These are phyloP conservation scores for Argentina silus DNA, from an alignment of 2,797 vertebrate genomes.

Conservation along the genomic window DNA sequence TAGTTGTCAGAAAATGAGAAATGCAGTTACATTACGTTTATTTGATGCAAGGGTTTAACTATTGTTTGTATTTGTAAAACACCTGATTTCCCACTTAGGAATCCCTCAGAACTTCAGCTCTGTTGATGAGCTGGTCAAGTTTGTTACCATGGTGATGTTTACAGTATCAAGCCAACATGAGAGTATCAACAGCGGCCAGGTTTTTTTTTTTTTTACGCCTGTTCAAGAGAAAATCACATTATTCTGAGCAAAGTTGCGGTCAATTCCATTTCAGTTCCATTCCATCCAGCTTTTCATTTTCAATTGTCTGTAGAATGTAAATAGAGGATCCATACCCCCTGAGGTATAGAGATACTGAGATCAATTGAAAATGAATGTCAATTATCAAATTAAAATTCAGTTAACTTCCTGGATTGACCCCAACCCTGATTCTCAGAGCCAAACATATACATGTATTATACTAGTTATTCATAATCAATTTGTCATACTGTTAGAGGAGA, in stretches of 20 bases:
- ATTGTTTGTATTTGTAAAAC: not conserved
- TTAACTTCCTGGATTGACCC: too few relatives aligned
- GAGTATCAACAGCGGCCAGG: conserved; percentile 68
- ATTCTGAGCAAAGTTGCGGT: too few relatives aligned
- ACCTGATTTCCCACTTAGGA: conserved; percentile 32
- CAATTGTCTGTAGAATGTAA: not conserved
- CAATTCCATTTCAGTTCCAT: too few relatives aligned
- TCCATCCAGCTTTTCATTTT: not conserved
- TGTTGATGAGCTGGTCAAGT: conserved; percentile 53
- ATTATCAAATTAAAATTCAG: too few relatives aligned
- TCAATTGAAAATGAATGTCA: too few relatives aligned
- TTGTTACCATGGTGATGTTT: conserved; percentile 70
- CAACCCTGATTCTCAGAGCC: too few relatives aligned
- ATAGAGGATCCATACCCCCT: not conserved
- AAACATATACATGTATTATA: too few relatives aligned
- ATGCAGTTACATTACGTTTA: too few relatives aligned
- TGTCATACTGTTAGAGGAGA: not conserved
- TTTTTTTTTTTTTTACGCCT: conserved; percentile 16
- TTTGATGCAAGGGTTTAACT: too few relatives aligned
- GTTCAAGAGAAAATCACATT: not conserved
- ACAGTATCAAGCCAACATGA: conserved; percentile 58
- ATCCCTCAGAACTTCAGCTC: conserved; percentile 50
- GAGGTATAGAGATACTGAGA: too few relatives aligned
- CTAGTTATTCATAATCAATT: too few relatives aligned
- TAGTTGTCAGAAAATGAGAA: too few relatives aligned